Percentiles rank a stretch among this genome's conserved stretches.
Conservation (phyloP, 2,888 invertebrate genomes). For the Amphipyra tragopoginis region DNA sequence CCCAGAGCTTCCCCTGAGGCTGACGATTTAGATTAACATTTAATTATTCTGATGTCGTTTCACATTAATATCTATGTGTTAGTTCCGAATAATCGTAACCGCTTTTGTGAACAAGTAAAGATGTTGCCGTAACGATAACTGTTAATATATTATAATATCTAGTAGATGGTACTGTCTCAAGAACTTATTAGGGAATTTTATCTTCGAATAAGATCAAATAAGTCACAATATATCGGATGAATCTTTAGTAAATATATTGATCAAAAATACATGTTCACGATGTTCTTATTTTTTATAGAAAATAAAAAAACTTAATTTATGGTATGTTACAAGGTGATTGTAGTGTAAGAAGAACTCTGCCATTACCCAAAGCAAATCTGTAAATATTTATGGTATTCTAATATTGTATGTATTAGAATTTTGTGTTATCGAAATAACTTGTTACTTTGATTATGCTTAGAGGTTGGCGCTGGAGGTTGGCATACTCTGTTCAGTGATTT, state of each 20-base stretch:
- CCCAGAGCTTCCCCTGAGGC: conserved; percentile 78
- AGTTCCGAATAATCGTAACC: conserved; percentile 67
- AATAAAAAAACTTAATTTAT: conserved; percentile 61
- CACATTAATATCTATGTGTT: conserved; percentile 65
- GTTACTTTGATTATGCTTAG: conserved; percentile 80
- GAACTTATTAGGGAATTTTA: conserved; percentile 53
- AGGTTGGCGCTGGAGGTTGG: conserved; percentile 75
- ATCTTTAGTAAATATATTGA: conserved; percentile 59
- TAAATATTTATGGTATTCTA: conserved; percentile 79
- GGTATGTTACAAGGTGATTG: conserved; percentile 76
- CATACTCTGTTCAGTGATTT: conserved; percentile 85
- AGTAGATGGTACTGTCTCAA: conserved; percentile 52
- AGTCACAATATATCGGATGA: conserved; percentile 62
- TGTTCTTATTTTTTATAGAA: conserved; percentile 65
- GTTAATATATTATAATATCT: conserved; percentile 55
- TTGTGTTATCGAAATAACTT: conserved; percentile 76
- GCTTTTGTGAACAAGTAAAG: conserved; percentile 72
- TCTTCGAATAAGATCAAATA: conserved; percentile 59
- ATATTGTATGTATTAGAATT: conserved; percentile 69
- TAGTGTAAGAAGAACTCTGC: conserved; percentile 78
- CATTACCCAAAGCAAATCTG: conserved; percentile 77
- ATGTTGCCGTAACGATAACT: conserved; percentile 62
- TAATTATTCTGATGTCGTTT: conserved; percentile 65
- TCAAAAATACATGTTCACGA: conserved; percentile 61
- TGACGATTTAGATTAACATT: conserved; percentile 80